These are phyloP conservation scores for Gnatocerus cornutus DNA, from an alignment of 2,888 invertebrate genomes.

Conservation along the genomic window DNA sequence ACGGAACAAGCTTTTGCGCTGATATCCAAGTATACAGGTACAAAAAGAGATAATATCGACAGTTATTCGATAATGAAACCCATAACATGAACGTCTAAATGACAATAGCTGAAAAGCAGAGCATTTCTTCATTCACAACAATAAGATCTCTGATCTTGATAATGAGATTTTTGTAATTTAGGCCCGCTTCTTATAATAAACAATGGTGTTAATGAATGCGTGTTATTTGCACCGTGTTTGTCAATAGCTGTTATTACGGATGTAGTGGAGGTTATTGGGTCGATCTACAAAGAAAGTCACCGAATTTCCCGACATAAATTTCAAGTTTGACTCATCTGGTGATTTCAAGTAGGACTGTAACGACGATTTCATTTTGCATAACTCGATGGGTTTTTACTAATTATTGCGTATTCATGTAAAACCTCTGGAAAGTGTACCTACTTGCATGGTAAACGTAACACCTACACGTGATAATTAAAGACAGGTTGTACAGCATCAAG, in stretches of 20 bases:
- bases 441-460: no score
- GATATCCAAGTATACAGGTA: not conserved
- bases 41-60: not conserved
- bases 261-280: slow-evolving; percentile 16
- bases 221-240: slow-evolving; percentile 4
- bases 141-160: no score
- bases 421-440: no score
- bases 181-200: not conserved
- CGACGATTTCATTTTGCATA: no score
- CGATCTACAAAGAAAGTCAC: slow-evolving; percentile 9
- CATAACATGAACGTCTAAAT: not conserved
- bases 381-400: no score
- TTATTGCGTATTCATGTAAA: no score
- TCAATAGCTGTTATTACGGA: slow-evolving; percentile 6
- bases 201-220: slow-evolving; percentile 2
- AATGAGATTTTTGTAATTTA: no score
- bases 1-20: not conserved
- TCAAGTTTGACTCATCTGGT: not conserved
- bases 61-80: not conserved
- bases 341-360: no score
- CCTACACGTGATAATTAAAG: no score
- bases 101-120: no score
- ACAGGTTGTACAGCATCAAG: no score
- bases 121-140: no score
- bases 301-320: slow-evolving; percentile 3